Percentiles rank a stretch among this genome's conserved stretches.
phyloP scores from a whole-genome alignment of 1,140 invertebrate genomes.

The Rhagoletis zephyria region DNA sequence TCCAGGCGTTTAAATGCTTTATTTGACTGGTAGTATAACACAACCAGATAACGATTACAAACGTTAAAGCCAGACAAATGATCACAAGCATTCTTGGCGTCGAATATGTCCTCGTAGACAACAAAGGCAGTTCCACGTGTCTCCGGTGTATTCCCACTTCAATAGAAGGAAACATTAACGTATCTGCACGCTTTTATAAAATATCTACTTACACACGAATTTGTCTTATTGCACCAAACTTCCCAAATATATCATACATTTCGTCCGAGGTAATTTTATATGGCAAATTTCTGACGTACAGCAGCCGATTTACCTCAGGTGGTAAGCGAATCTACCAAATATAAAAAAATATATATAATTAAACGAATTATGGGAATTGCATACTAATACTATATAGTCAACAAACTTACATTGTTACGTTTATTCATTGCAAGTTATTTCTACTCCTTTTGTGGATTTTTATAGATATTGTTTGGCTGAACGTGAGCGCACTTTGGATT shows the following conservation, averaged over 20 bases:
- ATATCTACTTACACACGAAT: constrained; percentile 91
- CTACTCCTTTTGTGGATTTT: neutral
- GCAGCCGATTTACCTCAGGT: constrained; percentile 97
- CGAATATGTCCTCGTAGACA: constrained; percentile 99
- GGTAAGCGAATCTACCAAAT: constrained; percentile 89
- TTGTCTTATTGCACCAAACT: constrained; percentile 98
- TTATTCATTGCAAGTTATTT: constrained; percentile 64
- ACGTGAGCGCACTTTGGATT: neutral
- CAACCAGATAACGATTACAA: constrained; percentile 97
- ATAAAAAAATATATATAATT: constrained; percentile 42
- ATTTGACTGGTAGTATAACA: constrained; percentile 95
- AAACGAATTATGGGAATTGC: too few species aligned
- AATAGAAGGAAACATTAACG: neutral
- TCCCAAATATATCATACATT: constrained; percentile 99
- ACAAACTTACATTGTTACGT: constrained; percentile 69
- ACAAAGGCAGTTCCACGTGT: constrained; percentile 99
- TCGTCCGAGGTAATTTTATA: constrained; percentile 99
- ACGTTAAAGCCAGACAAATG: constrained; percentile 99
- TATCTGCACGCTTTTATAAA: neutral
- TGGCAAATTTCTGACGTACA: constrained; percentile 97
- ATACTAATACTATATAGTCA: constrained; percentile 10
- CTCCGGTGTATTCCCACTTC: constrained; percentile 96
- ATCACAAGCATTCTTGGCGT: constrained; percentile 99
- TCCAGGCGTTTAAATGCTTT: constrained; percentile 97
- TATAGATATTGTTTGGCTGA: neutral